Evolutionary conservation across 2,888 invertebrate genomes (phyloP).

Genomic region (Sinopyrophorus schimmeli): DNA sequence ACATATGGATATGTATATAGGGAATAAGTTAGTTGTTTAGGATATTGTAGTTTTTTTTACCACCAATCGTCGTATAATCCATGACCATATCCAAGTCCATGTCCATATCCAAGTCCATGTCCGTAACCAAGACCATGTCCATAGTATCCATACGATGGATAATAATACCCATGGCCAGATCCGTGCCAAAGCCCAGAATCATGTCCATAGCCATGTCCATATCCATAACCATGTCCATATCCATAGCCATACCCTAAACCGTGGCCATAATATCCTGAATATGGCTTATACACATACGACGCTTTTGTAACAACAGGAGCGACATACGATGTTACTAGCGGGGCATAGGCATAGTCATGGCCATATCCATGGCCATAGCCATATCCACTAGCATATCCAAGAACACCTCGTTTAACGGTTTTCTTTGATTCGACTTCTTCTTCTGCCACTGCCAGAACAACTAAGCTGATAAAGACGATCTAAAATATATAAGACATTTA

Average conservation of each 20-base stretch:
- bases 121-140: constrained; percentile 25
- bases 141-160: constrained; percentile 27
- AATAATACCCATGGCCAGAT: constrained; percentile 27
- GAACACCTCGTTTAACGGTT: constrained; percentile 44
- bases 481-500: no score
- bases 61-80: constrained; percentile 20
- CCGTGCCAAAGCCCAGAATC: constrained; percentile 26
- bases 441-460: constrained; percentile 29
- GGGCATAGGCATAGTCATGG: constrained; percentile 26
- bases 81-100: constrained; percentile 10
- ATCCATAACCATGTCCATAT: constrained; percentile 23
- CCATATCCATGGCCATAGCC: constrained; percentile 35
- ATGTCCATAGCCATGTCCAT: constrained; percentile 34
- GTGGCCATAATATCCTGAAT: constrained; percentile 16
- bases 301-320: constrained; percentile 27
- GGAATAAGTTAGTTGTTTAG: no score
- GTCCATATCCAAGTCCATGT: constrained; percentile 7
- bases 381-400: constrained; percentile 33
- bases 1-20: no score
- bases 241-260: constrained; percentile 22
- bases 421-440: constrained; percentile 39
- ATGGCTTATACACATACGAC: constrained; percentile 22
- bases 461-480: constrained; percentile 28
- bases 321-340: constrained; percentile 22
- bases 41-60: no score